Evolutionary conservation across 2,888 invertebrate species (phyloP), one percentile per base, ranked within the genome.

Genomic region (Andricus curvator): DNA sequence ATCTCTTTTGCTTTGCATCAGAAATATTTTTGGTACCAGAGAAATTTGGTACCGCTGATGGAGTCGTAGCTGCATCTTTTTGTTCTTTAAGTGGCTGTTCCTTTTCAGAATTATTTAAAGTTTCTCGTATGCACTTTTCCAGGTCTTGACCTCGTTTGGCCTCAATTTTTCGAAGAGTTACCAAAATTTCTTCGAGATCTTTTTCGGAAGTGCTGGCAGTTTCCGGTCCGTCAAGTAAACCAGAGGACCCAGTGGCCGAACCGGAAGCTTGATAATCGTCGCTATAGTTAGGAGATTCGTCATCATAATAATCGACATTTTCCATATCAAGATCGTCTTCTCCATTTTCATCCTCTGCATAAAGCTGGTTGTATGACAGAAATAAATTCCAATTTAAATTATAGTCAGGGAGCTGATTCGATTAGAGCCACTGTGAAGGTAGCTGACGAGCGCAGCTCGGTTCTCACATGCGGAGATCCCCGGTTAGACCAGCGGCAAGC

Each of bases 231-330:
- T 44, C 76, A 2, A 20, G 41, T 51, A 65, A 51, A 68, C n/a
- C 51, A 44, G 78, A 65, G 41, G 25, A 74, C 48, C 79, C 51
- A 4, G 79, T 48, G 4, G 44, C 77, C 15, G 79, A 78, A 20
- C 41, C 78, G 20, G 79, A 77, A 1, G 77, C 44, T 9, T 83
- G 82, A 81, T 87, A 85, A 68, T 88, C 86, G 4, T 74, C 67
- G 3, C 82, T 79, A 67, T 89, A 88, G 67, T 90, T 89, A 48
- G 82, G 85, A 70, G 83, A 85, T 3, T 86, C 86, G n/a, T 88
- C 85, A 15, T 90, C 88, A 37, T 90, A 89, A 82, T 86, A 86
- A 41, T 88, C 87, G 70, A 87, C 82, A 56, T 88, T 86, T 3
- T 81, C 70, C 25, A 89, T 89, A 25, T 83, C 86, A 15, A 86